Base-by-base conservation (phyloP, 2,888 invertebrate genomes). In the Drosophila imparisetae region DNA sequence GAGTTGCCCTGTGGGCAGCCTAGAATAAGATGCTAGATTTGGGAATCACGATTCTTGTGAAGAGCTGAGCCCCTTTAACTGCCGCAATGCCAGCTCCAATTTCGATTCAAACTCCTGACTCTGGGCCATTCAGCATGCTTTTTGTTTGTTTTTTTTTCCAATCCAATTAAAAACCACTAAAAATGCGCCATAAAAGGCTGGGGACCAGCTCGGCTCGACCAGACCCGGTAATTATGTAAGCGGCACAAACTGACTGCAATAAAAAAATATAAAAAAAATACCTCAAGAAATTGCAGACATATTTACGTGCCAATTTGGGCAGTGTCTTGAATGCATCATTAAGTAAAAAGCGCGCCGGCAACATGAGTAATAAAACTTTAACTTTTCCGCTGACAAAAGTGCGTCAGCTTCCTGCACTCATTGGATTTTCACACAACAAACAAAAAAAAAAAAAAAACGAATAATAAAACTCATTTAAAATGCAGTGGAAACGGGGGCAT, bases 181-280 rank as follows among this genome's bases (percentile, higher is more conserved):
- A 77, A 79, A 58, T 58, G 29, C n/a, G 52, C 74, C 64, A 70
- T 75, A 79, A 78, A 78, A 74, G 79, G 75, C 75, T 42, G 45
- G 42, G 8, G 58, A 50, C 52, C 27, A 45, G 49, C 30, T 63
- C n/a, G 61, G 36, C 65, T 58, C 59, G 72, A 57, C 54, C 65
- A 64, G 78, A 49, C 72, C 62, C 63, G 72, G 80, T 80, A 88
- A 86, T 83, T 83, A 88, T 83, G 72, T 83, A 83, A 83, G 72
- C 72, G 32, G 53, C 72, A 8, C 66, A 63, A 63, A 61, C 66
- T 21, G 76, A 36, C 65, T 60, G 82, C 66, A 81, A 84, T 73
- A 63, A 66, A 66, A 68, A 65, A 40, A 59, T 45, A 57, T 60
- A 63, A 34, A 72, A 66, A 72, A 66, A 60, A 66, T 52, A 53